A percentile compares a stretch with the other conserved stretches of the same genome.
phyloP scores from a whole-genome alignment of 2,113 vertebrate species.

The Perca schrenkii region DNA sequence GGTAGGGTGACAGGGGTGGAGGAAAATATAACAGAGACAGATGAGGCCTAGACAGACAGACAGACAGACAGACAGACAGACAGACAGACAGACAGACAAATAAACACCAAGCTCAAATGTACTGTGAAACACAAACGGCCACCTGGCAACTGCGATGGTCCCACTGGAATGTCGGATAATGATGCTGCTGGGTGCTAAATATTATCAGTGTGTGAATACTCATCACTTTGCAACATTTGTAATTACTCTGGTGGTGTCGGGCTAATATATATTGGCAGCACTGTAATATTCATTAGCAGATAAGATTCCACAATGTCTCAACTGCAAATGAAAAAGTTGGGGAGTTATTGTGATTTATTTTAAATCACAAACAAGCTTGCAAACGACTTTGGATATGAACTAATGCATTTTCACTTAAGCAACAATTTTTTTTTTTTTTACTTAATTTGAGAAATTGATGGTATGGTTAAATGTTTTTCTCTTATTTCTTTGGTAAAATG shows the following conservation, averaged over 20 bases:
- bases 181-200: slow-evolving; percentile 70
- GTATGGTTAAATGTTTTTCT: slow-evolving; percentile 39
- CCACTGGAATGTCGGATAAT: slow-evolving; percentile 61
- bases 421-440: slow-evolving; percentile 34
- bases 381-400: slow-evolving; percentile 51
- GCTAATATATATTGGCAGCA: slow-evolving; percentile 76
- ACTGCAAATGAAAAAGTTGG: slow-evolving; percentile 70
- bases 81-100: slow-evolving; percentile 76
- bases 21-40: slow-evolving; percentile 66
- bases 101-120: slow-evolving; percentile 83
- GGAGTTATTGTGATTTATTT: slow-evolving; percentile 66
- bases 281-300: slow-evolving; percentile 80
- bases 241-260: slow-evolving; percentile 70
- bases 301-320: slow-evolving; percentile 66
- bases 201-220: slow-evolving; percentile 69
- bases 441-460: slow-evolving; percentile 52
- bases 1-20: slow-evolving; percentile 39
- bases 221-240: slow-evolving; percentile 76
- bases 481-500: slow-evolving; percentile 36
- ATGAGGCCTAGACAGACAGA: slow-evolving; percentile 64
- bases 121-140: slow-evolving; percentile 87
- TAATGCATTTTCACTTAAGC: slow-evolving; percentile 48
- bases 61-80: slow-evolving; percentile 71
- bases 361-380: slow-evolving; percentile 56
- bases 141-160: slow-evolving; percentile 55